phyloP scores from a whole-genome alignment of 1,140 invertebrate genomes.

The Drosophila tristis region DNA sequence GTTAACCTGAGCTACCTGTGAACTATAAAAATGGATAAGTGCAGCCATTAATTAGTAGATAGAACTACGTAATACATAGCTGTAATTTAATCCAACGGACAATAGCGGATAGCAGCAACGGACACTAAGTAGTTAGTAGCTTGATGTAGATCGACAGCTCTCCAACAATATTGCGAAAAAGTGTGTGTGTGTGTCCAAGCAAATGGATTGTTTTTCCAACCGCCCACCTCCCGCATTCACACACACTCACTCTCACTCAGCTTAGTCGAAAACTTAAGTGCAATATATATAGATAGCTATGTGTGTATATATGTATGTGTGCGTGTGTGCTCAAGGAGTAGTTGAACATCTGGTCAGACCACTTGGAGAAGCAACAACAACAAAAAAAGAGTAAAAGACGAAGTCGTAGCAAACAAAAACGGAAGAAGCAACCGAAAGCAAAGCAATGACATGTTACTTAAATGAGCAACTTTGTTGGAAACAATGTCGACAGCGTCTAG shows the following conservation, averaged over 20 bases:
- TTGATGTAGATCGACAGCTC: slow-evolving; percentile 24
- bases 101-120: slow-evolving; percentile 30
- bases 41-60: slow-evolving; percentile 19
- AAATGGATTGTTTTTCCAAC: slow-evolving; percentile 40
- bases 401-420: slow-evolving; percentile 37
- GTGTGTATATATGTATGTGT: background rate
- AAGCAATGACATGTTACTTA: slow-evolving; percentile 79
- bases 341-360: slow-evolving; percentile 51
- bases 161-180: slow-evolving; percentile 37
- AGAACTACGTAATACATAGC: slow-evolving; percentile 17
- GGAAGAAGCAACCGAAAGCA: slow-evolving; percentile 40
- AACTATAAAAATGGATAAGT: background rate
- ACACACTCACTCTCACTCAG: no score
- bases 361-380: slow-evolving; percentile 32
- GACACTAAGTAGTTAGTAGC: slow-evolving; percentile 49
- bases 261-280: slow-evolving; percentile 42
- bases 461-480: slow-evolving; percentile 82
- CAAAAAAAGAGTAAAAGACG: slow-evolving; percentile 20
- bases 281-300: slow-evolving; percentile 14
- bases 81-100: slow-evolving; percentile 42
- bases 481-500: slow-evolving; percentile 82
- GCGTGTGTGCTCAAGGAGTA: slow-evolving; percentile 35
- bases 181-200: slow-evolving; percentile 41
- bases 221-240: no score
- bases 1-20: no score